These are phyloP conservation scores for Brachynemurus nebulosus DNA, from an alignment of 2,888 invertebrate genomes.

Conservation along the genomic window DNA sequence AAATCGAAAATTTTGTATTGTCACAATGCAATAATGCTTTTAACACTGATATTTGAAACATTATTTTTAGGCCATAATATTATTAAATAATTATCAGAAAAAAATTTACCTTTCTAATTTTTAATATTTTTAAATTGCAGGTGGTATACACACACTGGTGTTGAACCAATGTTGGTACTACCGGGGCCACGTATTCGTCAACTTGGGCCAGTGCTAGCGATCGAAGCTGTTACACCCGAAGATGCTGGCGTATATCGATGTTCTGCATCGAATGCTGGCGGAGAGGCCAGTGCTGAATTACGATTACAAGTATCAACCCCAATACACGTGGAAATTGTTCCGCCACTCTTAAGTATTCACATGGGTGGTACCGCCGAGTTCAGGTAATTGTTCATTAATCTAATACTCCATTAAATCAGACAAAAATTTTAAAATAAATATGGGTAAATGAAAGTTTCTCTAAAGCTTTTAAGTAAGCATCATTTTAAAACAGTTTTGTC, in stretches of 20 bases:
- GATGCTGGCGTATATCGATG: constrained; percentile 56
- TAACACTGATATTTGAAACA: too few relatives aligned
- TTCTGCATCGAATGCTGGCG: constrained; percentile 52
- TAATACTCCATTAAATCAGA: too few relatives aligned
- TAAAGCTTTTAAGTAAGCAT: too few relatives aligned
- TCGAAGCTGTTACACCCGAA: constrained; percentile 55
- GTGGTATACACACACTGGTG: constrained; percentile 53
- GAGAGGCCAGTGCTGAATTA: constrained; percentile 54
- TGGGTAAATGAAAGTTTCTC: too few relatives aligned
- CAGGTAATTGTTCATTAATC: constrained; percentile 35
- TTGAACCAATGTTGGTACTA: constrained; percentile 46
- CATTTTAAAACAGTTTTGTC: too few relatives aligned
- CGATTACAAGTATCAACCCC: constrained; percentile 50
- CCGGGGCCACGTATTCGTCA: constrained; percentile 50
- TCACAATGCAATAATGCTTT: too few relatives aligned
- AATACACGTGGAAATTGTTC: constrained; percentile 51
- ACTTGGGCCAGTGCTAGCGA: constrained; percentile 52
- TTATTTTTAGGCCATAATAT: too few relatives aligned
- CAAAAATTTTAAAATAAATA: too few relatives aligned
- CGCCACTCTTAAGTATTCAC: constrained; percentile 52
- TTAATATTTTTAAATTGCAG: constrained; percentile 30
- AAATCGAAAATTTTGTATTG: too few relatives aligned
- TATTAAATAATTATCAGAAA: too few relatives aligned
- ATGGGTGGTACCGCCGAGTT: constrained; percentile 63
- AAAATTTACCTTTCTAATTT: neutral